phyloP scores from a whole-genome alignment of 2,888 invertebrate species.

The Sesamia inferens region DNA sequence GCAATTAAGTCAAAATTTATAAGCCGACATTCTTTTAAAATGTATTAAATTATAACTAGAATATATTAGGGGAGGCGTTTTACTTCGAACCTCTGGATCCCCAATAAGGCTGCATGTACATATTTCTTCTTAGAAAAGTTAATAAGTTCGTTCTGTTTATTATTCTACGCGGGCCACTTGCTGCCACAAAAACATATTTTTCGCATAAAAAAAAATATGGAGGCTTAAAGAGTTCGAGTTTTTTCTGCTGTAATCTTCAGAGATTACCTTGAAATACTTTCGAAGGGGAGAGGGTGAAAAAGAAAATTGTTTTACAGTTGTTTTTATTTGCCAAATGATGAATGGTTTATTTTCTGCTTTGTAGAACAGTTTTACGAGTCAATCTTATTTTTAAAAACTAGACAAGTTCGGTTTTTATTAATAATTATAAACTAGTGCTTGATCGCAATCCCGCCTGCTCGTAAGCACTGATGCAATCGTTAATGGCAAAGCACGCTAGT shows the following conservation, averaged over 20 bases:
- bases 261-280: conserved; percentile 86
- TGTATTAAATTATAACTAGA: conserved; percentile 57
- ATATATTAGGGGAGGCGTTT: conserved; percentile 66
- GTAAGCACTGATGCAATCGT: too few relatives aligned
- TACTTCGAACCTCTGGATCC: conserved; percentile 62
- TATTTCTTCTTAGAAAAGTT: conserved; percentile 75
- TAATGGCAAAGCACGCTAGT: too few relatives aligned
- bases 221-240: conserved; percentile 83
- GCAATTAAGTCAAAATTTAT: conserved; percentile 55
- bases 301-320: conserved; percentile 77
- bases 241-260: conserved; percentile 82
- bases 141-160: conserved; percentile 81
- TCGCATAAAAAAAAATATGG: conserved; percentile 83
- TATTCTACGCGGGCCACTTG: conserved; percentile 72
- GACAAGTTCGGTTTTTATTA: too few relatives aligned
- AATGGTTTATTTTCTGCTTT: too few relatives aligned
- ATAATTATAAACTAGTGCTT: too few relatives aligned
- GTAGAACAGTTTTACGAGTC: too few relatives aligned
- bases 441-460: too few relatives aligned
- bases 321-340: conserved; percentile 68
- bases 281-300: conserved; percentile 73
- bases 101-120: conserved; percentile 66
- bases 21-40: conserved; percentile 43
- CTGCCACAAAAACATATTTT: conserved; percentile 79
- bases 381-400: too few relatives aligned